These are phyloP conservation scores for Pollenia angustigena DNA, from an alignment of 2,888 invertebrate species.

Conservation along the genomic window DNA sequence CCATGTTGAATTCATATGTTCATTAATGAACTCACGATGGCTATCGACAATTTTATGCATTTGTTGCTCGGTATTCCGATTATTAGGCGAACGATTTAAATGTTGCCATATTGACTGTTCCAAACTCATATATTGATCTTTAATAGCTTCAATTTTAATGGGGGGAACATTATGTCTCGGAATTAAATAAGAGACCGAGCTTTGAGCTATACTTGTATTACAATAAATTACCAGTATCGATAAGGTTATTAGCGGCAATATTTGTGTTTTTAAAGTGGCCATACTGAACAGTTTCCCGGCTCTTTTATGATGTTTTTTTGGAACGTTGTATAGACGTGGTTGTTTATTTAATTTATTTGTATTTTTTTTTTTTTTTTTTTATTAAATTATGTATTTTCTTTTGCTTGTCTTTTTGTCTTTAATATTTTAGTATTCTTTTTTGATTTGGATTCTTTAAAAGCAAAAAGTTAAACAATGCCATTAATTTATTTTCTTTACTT, in stretches of 20 bases:
- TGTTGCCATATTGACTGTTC: conserved; percentile 84
- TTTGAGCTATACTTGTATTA: conserved; percentile 1
- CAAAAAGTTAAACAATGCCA: no score
- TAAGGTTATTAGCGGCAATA: background rate
- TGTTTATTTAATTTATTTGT: conserved; percentile 1
- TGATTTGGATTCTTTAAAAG: no score
- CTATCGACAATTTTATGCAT: conserved; percentile 82
- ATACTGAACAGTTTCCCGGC: conserved; percentile 22
- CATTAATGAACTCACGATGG: conserved; percentile 79
- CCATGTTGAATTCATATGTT: conserved; percentile 76
- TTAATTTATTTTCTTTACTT: no score
- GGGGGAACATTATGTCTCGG: conserved; percentile 5
- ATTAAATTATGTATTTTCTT: background rate
- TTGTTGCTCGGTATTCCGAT: conserved; percentile 77
- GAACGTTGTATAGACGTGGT: conserved; percentile 31
- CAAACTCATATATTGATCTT: conserved; percentile 86
- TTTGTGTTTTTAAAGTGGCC: conserved; percentile 7
- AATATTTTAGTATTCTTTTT: background rate
- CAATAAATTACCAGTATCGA: background rate
- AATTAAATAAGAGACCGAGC: background rate
- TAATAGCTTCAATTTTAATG: conserved; percentile 86
- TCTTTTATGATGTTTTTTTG: conserved; percentile 23
- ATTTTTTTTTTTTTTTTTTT: background rate
- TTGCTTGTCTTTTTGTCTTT: background rate
- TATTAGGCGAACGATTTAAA: conserved; percentile 77